phyloP scores from a whole-genome alignment of 2,113 vertebrate genomes.

The Antechinus flavipes region DNA sequence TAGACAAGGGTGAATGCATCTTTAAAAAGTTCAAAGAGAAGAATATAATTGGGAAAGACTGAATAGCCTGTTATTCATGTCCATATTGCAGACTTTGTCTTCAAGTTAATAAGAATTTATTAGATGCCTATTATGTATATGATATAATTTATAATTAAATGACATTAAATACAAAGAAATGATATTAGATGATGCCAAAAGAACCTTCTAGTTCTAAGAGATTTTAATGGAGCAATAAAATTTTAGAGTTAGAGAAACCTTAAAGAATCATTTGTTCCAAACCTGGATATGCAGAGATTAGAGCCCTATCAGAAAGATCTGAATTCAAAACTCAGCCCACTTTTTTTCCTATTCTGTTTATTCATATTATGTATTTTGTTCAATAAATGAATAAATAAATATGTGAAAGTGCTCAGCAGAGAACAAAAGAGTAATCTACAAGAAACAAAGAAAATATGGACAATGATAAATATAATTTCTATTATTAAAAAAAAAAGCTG shows the following conservation, averaged over 20 bases:
- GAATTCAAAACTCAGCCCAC: not conserved
- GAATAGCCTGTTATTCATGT: not conserved
- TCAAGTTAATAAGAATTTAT: not conserved
- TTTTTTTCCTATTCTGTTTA: too few relatives aligned
- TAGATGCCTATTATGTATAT: not conserved
- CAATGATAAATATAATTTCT: too few relatives aligned
- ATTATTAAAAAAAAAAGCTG: not conserved
- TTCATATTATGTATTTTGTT: too few relatives aligned
- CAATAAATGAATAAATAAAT: too few relatives aligned
- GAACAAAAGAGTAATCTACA: too few relatives aligned
- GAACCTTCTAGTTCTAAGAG: not conserved
- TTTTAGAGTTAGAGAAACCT: not conserved
- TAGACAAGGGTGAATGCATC: not conserved
- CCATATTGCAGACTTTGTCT: not conserved
- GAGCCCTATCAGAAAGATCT: not conserved
- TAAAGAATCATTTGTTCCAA: not conserved
- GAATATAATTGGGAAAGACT: not conserved
- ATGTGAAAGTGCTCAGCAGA: too few relatives aligned
- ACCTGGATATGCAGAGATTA: not conserved
- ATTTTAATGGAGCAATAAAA: not conserved
- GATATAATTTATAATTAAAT: too few relatives aligned
- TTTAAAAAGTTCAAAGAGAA: not conserved
- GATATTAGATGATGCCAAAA: not conserved
- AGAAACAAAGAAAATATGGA: too few relatives aligned
- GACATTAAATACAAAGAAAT: not conserved